A percentile compares a stretch with the other conserved stretches of the same genome.
phyloP scores from a whole-genome alignment of 2,797 vertebrate genomes.

The Propithecus deckenii region DNA sequence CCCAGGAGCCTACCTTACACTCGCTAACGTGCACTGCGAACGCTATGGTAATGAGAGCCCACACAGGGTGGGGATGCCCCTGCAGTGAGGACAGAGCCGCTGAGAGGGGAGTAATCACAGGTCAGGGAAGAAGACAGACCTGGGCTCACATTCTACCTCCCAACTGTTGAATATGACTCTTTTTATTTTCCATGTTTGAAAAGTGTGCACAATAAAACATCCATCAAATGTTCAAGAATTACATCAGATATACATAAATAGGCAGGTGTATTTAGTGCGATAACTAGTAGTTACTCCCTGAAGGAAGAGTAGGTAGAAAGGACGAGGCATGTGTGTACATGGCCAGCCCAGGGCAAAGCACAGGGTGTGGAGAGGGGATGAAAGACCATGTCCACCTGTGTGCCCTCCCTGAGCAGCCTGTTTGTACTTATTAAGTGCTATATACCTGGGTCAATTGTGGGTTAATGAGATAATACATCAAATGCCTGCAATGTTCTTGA shows the following conservation, averaged over 20 bases:
- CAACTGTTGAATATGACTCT: background rate
- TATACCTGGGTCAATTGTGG: fast-evolving
- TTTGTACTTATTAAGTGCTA: background rate
- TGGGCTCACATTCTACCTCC: background rate
- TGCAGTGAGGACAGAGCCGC: fast-evolving
- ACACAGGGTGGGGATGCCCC: fast-evolving
- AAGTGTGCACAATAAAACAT: background rate
- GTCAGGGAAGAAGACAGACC: background rate
- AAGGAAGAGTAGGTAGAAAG: background rate
- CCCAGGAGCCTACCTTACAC: no score
- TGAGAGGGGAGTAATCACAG: fast-evolving
- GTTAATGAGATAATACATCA: background rate
- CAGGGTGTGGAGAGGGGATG: background rate
- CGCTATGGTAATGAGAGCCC: fast-evolving
- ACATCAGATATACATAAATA: no score
- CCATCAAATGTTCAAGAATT: background rate
- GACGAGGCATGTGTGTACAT: background rate
- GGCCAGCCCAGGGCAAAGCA: background rate
- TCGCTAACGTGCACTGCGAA: background rate
- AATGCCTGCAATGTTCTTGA: background rate
- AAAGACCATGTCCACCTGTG: fast-evolving
- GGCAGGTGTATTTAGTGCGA: background rate
- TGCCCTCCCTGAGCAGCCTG: background rate
- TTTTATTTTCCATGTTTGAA: background rate
- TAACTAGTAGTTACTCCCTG: background rate